Evolutionary conservation across 2,797 vertebrate species (phyloP).

Genomic region (Schizopygopsis pylzovi): DNA sequence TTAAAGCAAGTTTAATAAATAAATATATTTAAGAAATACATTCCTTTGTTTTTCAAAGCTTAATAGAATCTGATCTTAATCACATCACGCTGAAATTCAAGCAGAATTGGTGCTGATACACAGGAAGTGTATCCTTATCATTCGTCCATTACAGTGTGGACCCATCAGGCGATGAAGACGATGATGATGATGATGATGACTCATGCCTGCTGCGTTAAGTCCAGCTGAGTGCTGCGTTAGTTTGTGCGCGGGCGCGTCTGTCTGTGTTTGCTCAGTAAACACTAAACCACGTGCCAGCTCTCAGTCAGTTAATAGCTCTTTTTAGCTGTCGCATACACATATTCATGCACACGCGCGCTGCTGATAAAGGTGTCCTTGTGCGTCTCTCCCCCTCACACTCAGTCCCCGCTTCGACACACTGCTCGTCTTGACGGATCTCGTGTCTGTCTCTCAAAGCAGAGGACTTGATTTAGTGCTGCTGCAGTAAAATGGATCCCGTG

Average conservation of each 20-base stretch:
- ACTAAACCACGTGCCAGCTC: constrained; percentile 23
- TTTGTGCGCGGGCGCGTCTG: constrained; percentile 29
- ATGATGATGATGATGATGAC: constrained; percentile 49
- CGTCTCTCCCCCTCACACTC: not conserved
- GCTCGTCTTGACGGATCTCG: constrained; percentile 25
- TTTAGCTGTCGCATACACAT: not conserved
- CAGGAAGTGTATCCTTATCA: not conserved
- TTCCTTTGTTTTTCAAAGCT: not conserved
- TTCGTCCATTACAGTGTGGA: not conserved
- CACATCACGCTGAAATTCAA: not conserved
- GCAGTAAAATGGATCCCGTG: constrained; percentile 43
- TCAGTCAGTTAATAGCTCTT: constrained; percentile 35
- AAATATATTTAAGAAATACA: not conserved
- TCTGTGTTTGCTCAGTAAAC: constrained; percentile 52
- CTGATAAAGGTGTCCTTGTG: constrained; percentile 42
- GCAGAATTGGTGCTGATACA: not conserved
- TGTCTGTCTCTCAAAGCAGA: constrained; percentile 31
- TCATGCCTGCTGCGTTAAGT: constrained; percentile 48
- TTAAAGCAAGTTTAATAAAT: not conserved
- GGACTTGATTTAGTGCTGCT: constrained; percentile 31
- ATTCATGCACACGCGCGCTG: not conserved
- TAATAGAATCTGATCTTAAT: not conserved
- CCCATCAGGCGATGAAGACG: constrained; percentile 36
- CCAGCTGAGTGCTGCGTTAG: constrained; percentile 34
- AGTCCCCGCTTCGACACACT: not conserved